These are phyloP conservation scores for Mastomys coucha DNA, from an alignment of 2,113 vertebrate genomes.

Conservation along the genomic window DNA sequence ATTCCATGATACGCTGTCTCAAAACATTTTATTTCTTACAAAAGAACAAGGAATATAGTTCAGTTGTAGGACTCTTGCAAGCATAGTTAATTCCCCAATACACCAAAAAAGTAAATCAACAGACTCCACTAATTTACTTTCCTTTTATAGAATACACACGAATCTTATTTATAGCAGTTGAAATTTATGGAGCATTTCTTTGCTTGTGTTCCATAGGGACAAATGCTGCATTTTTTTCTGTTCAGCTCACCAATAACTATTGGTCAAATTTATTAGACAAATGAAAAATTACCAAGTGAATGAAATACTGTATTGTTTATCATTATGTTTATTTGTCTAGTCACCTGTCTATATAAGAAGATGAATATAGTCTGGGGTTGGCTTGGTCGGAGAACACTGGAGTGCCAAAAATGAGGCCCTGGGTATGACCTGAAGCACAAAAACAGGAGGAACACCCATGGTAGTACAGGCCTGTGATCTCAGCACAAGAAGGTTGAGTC, in stretches of 20 bases:
- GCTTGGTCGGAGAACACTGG: background rate
- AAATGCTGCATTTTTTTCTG: background rate
- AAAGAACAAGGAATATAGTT: background rate
- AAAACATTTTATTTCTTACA: background rate
- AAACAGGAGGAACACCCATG: too few relatives aligned
- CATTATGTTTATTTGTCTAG: background rate
- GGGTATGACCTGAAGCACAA: background rate
- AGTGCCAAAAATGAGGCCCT: background rate
- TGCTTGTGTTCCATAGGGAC: background rate
- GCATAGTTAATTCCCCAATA: background rate
- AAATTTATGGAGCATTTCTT: background rate
- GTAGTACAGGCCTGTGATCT: background rate
- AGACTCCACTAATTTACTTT: background rate
- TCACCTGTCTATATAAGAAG: background rate
- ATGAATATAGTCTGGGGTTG: background rate
- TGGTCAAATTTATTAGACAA: background rate
- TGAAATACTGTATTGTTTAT: background rate
- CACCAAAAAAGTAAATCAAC: background rate
- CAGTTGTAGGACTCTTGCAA: background rate
- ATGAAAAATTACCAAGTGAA: background rate
- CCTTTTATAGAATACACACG: background rate
- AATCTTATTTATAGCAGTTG: background rate
- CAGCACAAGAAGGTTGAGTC: background rate
- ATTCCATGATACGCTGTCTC: background rate
- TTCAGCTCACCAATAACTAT: background rate